Evolutionary conservation across 2,113 vertebrate genomes (phyloP).

Genomic region (Leptocoma aspasia): DNA sequence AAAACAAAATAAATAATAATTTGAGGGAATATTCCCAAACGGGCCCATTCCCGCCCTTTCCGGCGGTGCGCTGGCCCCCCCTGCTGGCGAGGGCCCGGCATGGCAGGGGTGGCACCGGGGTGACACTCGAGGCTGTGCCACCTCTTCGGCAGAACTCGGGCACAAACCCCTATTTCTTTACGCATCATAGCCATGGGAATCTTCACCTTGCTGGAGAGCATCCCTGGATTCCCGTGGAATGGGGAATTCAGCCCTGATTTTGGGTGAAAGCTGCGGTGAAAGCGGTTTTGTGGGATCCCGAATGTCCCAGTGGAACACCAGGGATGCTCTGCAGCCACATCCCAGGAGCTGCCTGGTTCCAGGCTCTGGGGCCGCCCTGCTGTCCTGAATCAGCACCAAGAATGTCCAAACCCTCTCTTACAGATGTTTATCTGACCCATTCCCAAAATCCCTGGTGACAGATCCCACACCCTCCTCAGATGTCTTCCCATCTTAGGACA

Average conservation of each 20-base stretch:
- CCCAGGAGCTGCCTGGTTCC: background rate
- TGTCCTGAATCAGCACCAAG: background rate
- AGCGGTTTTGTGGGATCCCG: background rate
- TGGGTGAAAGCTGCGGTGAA: background rate
- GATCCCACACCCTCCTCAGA: background rate
- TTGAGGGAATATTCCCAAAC: background rate
- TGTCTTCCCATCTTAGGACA: background rate
- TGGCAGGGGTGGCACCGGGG: background rate
- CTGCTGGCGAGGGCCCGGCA: background rate
- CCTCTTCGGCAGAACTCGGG: background rate
- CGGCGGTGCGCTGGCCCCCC: constrained; percentile 24
- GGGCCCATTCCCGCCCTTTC: fast-evolving
- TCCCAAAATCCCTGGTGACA: background rate
- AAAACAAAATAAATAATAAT: background rate
- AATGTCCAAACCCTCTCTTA: background rate
- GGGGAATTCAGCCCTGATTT: background rate
- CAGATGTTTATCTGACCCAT: background rate
- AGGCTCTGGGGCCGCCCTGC: background rate
- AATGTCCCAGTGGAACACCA: background rate
- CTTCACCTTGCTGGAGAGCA: background rate
- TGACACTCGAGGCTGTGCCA: background rate
- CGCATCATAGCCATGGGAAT: fast-evolving
- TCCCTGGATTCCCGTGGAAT: too few species aligned
- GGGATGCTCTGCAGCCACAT: background rate
- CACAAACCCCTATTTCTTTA: fast-evolving